These are phyloP conservation scores for Eristalis tenax DNA, from an alignment of 2,888 invertebrate genomes.

Conservation along the genomic window DNA sequence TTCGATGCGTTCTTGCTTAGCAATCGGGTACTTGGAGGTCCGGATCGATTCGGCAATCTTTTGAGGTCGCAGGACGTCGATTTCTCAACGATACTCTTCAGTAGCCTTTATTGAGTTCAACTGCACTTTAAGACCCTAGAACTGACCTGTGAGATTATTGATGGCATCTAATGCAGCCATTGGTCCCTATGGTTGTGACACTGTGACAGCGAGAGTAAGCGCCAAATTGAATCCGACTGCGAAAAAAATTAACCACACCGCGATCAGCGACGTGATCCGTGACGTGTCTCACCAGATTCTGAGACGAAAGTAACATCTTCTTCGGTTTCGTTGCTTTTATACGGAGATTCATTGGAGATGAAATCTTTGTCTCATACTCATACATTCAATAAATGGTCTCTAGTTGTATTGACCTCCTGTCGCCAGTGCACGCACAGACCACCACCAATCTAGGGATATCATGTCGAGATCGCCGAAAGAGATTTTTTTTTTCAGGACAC, in stretches of 20 bases:
- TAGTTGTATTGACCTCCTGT: no score
- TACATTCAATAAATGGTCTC: no score
- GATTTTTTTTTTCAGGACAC: no score
- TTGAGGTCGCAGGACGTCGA: neutral
- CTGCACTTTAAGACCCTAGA: neutral
- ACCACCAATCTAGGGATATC: no score
- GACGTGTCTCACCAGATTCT: neutral
- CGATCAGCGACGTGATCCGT: neutral
- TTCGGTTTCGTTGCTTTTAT: no score
- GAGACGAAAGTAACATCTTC: neutral
- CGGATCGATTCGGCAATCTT: neutral
- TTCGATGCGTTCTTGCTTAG: neutral
- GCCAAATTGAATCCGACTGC: neutral
- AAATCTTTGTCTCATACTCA: no score
- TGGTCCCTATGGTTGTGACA: neutral
- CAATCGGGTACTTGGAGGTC: neutral
- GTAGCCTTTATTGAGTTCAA: neutral
- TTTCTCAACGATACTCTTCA: neutral
- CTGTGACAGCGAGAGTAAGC: neutral
- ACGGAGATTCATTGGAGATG: no score
- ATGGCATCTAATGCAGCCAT: neutral
- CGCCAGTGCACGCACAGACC: no score
- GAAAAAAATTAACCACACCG: neutral
- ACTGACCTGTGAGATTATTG: neutral
- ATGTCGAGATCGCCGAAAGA: no score